phyloP scores from a whole-genome alignment of 2,888 invertebrate genomes.

The Tribolium freemani region DNA sequence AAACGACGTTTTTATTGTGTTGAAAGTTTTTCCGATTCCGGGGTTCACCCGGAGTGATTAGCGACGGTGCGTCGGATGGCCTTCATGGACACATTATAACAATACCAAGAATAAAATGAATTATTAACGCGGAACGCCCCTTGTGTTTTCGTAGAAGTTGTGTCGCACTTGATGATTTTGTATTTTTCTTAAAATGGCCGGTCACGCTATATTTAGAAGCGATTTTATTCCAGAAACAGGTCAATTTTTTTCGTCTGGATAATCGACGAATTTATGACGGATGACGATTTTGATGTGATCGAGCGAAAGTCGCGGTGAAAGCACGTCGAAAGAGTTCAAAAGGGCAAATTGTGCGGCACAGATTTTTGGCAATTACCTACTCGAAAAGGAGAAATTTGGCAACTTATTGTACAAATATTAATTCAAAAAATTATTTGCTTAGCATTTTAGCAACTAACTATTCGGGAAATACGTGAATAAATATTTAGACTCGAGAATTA shows the following conservation, averaged over 20 bases:
- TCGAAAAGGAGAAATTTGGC: background rate
- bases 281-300: background rate
- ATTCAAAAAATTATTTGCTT: too few relatives aligned
- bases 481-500: background rate
- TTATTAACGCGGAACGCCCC: conserved; percentile 32
- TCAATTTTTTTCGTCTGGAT: conserved; percentile 1
- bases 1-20: conserved; percentile 12
- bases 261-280: background rate
- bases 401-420: background rate
- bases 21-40: conserved; percentile 1
- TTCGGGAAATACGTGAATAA: background rate
- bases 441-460: background rate
- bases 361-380: background rate
- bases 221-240: conserved; percentile 1
- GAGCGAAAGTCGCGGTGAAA: background rate
- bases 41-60: background rate
- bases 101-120: conserved; percentile 30
- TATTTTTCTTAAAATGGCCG: background rate
- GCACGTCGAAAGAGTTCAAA: background rate
- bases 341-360: background rate
- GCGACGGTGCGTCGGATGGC: conserved; percentile 1
- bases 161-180: background rate
- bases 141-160: background rate
- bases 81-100: conserved; percentile 21
- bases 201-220: background rate